phyloP scores from a whole-genome alignment of 2,113 vertebrate genomes.

The Corythaeola cristata region DNA sequence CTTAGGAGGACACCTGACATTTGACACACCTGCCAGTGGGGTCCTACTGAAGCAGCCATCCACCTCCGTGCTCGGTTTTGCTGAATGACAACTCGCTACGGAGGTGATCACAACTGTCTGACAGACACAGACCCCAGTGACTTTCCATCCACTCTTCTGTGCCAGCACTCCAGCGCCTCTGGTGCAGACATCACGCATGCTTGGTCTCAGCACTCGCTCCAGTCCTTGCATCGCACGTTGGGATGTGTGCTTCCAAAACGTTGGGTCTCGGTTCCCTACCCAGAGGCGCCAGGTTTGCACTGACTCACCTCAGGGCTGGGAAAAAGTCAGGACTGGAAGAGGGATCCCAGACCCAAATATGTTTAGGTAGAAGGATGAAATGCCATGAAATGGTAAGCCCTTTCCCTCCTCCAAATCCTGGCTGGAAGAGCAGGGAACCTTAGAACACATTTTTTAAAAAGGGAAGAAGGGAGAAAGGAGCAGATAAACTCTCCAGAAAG shows the following conservation, averaged over 20 bases:
- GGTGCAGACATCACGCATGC: not conserved
- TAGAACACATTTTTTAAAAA: not conserved
- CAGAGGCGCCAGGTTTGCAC: not conserved
- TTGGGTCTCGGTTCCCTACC: not conserved
- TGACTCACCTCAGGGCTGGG: not conserved
- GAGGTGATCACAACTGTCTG: not conserved
- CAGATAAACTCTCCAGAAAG: not conserved
- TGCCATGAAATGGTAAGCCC: not conserved
- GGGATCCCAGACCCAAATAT: not conserved
- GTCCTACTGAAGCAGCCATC: not conserved
- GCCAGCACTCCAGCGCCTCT: not conserved
- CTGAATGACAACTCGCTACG: rapidly evolving
- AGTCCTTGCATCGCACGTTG: not conserved
- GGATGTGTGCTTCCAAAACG: not conserved
- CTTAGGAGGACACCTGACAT: not conserved
- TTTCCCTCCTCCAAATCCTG: not conserved
- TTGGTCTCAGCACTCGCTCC: not conserved
- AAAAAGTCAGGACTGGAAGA: not conserved
- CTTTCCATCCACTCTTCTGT: not conserved
- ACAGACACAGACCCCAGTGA: not conserved
- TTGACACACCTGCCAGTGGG: not conserved
- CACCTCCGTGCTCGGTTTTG: not conserved
- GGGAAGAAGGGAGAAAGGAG: not conserved
- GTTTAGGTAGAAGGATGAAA: not conserved
- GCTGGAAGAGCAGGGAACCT: not conserved